Percentiles rank a stretch among this genome's conserved stretches.
These are phyloP conservation scores for Battus philenor DNA, from an alignment of 1,140 invertebrate species.

Conservation along the genomic window DNA sequence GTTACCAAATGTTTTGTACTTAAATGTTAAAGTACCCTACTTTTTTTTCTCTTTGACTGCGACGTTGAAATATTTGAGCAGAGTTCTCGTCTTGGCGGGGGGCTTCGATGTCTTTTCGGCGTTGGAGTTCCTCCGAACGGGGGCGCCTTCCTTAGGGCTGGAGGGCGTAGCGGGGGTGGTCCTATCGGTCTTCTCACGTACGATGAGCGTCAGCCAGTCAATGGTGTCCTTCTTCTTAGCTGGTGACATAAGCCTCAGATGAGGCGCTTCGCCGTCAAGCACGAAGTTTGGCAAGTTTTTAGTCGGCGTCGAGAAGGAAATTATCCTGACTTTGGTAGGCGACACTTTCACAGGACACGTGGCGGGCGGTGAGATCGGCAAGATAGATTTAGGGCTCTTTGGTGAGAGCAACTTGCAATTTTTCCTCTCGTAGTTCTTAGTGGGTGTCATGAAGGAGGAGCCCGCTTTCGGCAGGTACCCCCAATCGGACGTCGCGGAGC, in stretches of 20 bases:
- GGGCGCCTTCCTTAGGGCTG: slow-evolving; percentile 75
- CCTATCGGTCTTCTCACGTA: slow-evolving; percentile 73
- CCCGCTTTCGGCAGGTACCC: slow-evolving; percentile 34
- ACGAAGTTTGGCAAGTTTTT: slow-evolving; percentile 87
- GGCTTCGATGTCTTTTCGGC: slow-evolving; percentile 48
- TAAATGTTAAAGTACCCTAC: no score
- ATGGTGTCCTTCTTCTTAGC: slow-evolving; percentile 80
- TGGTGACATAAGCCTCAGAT: slow-evolving; percentile 82
- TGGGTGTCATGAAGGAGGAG: slow-evolving; percentile 49
- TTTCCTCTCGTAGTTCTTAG: slow-evolving; percentile 50
- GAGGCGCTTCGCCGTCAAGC: slow-evolving; percentile 84
- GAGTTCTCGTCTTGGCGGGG: slow-evolving; percentile 35
- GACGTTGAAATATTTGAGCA: slow-evolving; percentile 56
- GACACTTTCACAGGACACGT: slow-evolving; percentile 35
- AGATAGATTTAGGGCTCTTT: slow-evolving; percentile 30
- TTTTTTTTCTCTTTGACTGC: slow-evolving; percentile 17
- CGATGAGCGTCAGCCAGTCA: slow-evolving; percentile 84
- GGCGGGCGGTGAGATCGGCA: slow-evolving; percentile 19
- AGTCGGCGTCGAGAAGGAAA: slow-evolving; percentile 79
- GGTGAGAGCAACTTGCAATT: slow-evolving; percentile 38
- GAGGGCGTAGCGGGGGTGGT: slow-evolving; percentile 77
- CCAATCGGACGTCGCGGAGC: slow-evolving; percentile 27
- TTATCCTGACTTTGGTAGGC: slow-evolving; percentile 38
- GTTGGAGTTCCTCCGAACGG: slow-evolving; percentile 64
- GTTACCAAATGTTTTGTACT: no score